phyloP scores from a whole-genome alignment of 2,797 vertebrate genomes.

The Cryptoprocta ferox region DNA sequence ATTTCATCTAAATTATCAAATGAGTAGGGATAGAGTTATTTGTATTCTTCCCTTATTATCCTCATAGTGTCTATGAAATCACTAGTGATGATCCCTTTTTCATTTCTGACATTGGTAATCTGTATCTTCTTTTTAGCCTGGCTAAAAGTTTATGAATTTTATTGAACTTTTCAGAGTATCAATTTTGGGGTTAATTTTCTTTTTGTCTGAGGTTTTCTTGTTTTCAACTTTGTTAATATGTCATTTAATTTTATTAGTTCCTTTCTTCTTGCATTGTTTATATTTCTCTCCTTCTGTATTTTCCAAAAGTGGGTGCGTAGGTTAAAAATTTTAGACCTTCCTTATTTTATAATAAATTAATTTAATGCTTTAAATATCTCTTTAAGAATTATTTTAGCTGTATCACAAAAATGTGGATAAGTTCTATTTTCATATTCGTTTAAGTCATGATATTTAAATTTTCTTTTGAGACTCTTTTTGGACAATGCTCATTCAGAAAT shows the following conservation, averaged over 20 bases:
- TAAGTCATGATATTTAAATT: neutral
- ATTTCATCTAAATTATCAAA: neutral
- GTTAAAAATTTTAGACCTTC: neutral
- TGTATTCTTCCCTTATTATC: neutral
- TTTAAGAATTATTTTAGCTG: neutral
- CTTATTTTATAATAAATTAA: neutral
- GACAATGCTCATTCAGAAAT: neutral
- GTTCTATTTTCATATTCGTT: neutral
- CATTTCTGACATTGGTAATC: neutral
- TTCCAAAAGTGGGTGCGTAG: neutral
- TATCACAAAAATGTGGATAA: neutral
- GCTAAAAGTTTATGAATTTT: neutral
- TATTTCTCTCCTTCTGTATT: neutral
- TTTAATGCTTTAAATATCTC: neutral
- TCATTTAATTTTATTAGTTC: neutral
- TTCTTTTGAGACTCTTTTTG: neutral
- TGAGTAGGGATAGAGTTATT: neutral
- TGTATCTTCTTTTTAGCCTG: neutral
- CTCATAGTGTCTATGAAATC: neutral
- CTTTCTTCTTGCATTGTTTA: neutral
- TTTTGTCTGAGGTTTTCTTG: neutral
- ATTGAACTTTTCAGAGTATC: neutral
- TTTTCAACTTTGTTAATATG: neutral
- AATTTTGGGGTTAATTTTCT: neutral
- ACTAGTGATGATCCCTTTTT: neutral